Percentiles rank a stretch among this genome's conserved stretches.
Evolutionary conservation across 2,888 invertebrate genomes (phyloP).

Genomic region (Beris morrisii): DNA sequence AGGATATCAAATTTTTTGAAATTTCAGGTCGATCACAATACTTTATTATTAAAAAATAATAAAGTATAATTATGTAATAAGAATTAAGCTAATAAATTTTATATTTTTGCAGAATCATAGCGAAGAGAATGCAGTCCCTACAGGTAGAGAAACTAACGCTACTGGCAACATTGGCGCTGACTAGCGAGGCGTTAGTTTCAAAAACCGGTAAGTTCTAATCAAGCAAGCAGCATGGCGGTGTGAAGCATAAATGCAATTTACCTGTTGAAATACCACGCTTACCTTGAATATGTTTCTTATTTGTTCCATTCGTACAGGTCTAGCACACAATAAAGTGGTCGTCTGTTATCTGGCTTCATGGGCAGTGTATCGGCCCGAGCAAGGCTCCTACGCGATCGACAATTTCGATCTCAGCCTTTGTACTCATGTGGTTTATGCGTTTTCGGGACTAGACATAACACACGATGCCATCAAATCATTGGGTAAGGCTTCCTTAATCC

Average conservation of each 20-base stretch:
- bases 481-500: conserved; percentile 57
- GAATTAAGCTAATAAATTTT: too few relatives aligned
- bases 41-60: too few relatives aligned
- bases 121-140: too few relatives aligned
- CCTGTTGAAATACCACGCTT: background rate
- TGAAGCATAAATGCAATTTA: background rate
- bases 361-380: conserved; percentile 72
- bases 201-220: conserved; percentile 25
- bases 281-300: conserved; percentile 2
- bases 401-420: conserved; percentile 74
- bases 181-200: conserved; percentile 2
- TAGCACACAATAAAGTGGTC: conserved; percentile 71
- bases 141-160: background rate
- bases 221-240: background rate
- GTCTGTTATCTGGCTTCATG: conserved; percentile 81
- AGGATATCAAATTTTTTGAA: too few relatives aligned
- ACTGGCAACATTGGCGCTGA: conserved; percentile 4
- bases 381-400: conserved; percentile 67
- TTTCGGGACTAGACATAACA: conserved; percentile 72
- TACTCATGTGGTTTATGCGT: conserved; percentile 80
- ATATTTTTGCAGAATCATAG: too few relatives aligned
- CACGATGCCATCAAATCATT: conserved; percentile 70
- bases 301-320: conserved; percentile 58
- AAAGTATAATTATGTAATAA: too few relatives aligned
- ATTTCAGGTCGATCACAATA: too few relatives aligned